Evolutionary conservation across 2,797 vertebrate species (phyloP).

Genomic region (Lates japonicus): DNA sequence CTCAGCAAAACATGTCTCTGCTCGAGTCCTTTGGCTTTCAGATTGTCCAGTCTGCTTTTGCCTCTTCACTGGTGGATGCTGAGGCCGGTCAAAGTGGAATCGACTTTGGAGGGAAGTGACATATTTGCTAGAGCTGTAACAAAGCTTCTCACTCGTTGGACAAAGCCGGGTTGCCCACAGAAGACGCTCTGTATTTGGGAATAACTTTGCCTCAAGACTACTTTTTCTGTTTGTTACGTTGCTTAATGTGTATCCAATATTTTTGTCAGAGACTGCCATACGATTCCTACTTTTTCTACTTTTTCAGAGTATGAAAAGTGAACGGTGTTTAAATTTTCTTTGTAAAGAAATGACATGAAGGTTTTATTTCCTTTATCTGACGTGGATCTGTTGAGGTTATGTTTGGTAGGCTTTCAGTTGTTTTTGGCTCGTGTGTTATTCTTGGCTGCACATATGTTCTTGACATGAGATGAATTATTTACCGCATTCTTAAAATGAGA

Average conservation of each 20-base stretch:
- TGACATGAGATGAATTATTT: slow-evolving; percentile 52
- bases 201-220: slow-evolving; percentile 80
- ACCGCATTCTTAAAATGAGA: slow-evolving; percentile 43
- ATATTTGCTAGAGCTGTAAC: slow-evolving; percentile 20
- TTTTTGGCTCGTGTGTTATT: slow-evolving; percentile 53
- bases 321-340: slow-evolving; percentile 57
- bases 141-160: slow-evolving; percentile 58
- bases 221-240: slow-evolving; percentile 65
- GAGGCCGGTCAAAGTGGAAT: slow-evolving; percentile 94
- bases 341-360: slow-evolving; percentile 60
- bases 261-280: slow-evolving; percentile 77
- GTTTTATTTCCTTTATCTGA: slow-evolving; percentile 54
- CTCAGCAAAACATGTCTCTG: slow-evolving; percentile 99
- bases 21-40: slow-evolving; percentile 99
- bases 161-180: slow-evolving; percentile 62
- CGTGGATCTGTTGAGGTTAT: slow-evolving; percentile 54
- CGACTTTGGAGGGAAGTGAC: slow-evolving; percentile 95
- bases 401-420: slow-evolving; percentile 46
- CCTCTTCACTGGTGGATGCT: slow-evolving; percentile 95
- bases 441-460: slow-evolving; percentile 51
- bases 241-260: slow-evolving; percentile 69
- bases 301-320: slow-evolving; percentile 65
- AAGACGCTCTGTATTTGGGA: slow-evolving; percentile 69
- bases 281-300: slow-evolving; percentile 74
- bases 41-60: slow-evolving; percentile 99